phyloP scores from a whole-genome alignment of 1,140 invertebrate species.

The Drosophila ananassae region DNA sequence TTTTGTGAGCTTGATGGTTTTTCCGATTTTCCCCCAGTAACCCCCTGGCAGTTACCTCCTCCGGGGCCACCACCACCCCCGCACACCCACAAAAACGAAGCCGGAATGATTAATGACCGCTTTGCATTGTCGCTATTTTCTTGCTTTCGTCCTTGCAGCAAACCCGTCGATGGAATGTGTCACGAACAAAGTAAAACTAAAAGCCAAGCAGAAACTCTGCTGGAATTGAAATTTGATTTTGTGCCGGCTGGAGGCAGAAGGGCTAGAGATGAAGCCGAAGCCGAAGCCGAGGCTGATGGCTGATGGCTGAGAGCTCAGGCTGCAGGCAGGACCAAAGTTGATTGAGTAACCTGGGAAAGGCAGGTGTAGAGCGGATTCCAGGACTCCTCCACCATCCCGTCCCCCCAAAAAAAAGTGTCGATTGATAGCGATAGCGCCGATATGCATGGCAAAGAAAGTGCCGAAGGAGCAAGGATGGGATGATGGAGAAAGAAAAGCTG shows the following conservation, averaged over 20 bases:
- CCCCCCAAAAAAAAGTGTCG: conserved; percentile 53
- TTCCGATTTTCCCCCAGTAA: conserved; percentile 29
- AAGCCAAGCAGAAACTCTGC: conserved; percentile 62
- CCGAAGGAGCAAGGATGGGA: neutral
- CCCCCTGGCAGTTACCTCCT: neutral
- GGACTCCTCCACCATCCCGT: neutral
- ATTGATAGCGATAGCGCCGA: conserved; percentile 67
- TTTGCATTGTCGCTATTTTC: conserved; percentile 57
- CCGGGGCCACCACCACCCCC: neutral
- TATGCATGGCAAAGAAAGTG: conserved; percentile 43
- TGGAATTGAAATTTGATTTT: conserved; percentile 77
- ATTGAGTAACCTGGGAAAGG: conserved; percentile 70
- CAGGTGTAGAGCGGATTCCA: neutral
- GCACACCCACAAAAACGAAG: conserved; percentile 27
- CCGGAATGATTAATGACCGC: conserved; percentile 76
- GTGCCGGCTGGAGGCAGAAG: conserved; percentile 24
- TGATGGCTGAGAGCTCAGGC: too few relatives aligned
- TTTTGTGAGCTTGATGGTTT: neutral
- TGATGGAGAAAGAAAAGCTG: neutral
- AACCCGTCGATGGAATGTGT: conserved; percentile 47
- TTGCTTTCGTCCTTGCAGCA: conserved; percentile 30
- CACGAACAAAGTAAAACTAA: conserved; percentile 73
- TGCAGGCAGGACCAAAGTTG: conserved; percentile 41
- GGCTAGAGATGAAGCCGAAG: neutral
- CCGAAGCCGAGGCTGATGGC: too few relatives aligned